Evolutionary conservation across 2,888 invertebrate genomes (phyloP), one percentile per base, ranked within the genome.

Genomic region (Plagodis dolabraria): DNA sequence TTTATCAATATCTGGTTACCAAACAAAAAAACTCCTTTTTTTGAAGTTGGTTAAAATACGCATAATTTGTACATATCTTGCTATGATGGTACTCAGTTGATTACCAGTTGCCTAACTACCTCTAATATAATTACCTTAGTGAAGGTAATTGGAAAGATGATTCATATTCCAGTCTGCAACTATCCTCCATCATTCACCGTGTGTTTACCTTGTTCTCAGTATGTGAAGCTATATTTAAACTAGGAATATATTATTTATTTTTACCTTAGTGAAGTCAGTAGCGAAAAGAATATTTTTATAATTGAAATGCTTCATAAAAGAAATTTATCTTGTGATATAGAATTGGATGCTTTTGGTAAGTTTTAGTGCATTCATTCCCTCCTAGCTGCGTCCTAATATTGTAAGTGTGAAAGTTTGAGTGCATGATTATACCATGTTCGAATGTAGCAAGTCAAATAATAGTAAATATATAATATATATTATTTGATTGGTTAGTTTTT

Each of bases 271-370:
- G 22, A 22, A 22, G 4, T 22, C 22, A 22, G 22, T 1, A 22
- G 2, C 4, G 22, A 22, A 22, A 56, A 47, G 33, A 45, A 7
- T 35, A 36, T 5, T 33, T 33, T n/a, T 33, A 51, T 45, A 33
- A 52, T 36, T 36, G 0, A 10, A 36, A 62, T 62, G 51, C 34
- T 44, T 7, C 38, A 36, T 9, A 57, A 48, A 9, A 50, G 35
- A 33, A 9, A 47, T 56, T 6, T 12, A 5, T 53, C 53, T n/a
- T 7, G 53, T 43, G 60, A 67, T 33, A 51, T 50, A 33, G 59
- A 54, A 47, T 8, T 64, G 58, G 51, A 56, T 5, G 59, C 57
- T 34, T 11, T 57, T 7, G 22, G 66, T 66, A 50, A 66, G 66
- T 58, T 34, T 34, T 42, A 8, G 22, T 22, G 22, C 22, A 22